Conservation (phyloP, 2,797 vertebrate species). For the Petrocephalus sullivani region DNA sequence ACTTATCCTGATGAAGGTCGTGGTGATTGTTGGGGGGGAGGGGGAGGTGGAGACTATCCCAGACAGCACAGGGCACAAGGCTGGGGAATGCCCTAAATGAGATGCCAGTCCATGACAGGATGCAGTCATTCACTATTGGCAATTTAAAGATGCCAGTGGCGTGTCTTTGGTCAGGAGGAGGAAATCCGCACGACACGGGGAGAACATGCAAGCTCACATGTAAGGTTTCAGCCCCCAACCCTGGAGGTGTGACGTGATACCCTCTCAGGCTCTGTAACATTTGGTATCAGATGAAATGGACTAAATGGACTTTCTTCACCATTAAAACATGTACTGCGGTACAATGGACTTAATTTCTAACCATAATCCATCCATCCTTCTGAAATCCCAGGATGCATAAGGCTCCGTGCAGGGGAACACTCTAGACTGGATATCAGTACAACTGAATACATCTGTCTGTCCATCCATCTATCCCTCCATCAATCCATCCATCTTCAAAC, state of each 20-base stretch:
- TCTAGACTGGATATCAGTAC: not conserved
- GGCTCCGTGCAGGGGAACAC: not conserved
- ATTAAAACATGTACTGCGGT: not conserved
- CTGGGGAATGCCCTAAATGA: not conserved
- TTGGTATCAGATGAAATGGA: not conserved
- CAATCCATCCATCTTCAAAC: not conserved
- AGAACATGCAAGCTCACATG: not conserved
- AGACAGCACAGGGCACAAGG: not conserved
- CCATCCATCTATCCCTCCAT: not conserved
- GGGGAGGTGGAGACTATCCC: not conserved
- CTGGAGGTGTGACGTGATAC: no score
- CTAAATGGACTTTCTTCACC: not conserved
- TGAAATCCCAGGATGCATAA: not conserved
- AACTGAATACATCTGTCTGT: not conserved
- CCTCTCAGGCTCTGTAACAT: not conserved
- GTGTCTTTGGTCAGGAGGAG: not conserved
- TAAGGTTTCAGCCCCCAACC: no score
- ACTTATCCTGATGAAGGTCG: not conserved
- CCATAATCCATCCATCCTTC: not conserved
- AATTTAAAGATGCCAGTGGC: not conserved
- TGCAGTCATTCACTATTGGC: not conserved
- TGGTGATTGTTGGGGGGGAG: not conserved
- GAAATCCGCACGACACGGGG: not conserved
- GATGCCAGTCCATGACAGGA: not conserved
- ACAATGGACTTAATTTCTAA: slow-evolving; percentile 1